A percentile compares a stretch with the other conserved stretches of the same genome.
Conservation (phyloP, 92 coral and sea anemone species). For the Bergia sp. region DNA sequence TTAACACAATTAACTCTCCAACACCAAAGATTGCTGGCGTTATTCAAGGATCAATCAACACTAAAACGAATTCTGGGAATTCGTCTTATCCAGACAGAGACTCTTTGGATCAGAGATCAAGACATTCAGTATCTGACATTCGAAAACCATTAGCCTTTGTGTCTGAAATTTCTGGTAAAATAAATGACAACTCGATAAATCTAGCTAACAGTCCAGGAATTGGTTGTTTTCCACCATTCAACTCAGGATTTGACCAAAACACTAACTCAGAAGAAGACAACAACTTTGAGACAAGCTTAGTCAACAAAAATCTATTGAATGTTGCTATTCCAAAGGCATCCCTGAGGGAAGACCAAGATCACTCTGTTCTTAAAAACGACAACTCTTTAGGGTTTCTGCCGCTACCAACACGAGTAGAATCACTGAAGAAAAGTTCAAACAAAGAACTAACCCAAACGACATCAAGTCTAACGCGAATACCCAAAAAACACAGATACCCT, state of each 20-base stretch:
- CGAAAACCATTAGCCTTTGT: not conserved
- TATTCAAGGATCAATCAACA: slow-evolving; percentile 26
- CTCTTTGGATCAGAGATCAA: not conserved
- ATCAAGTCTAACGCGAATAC: not conserved
- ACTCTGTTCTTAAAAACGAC: not conserved
- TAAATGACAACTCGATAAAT: not conserved
- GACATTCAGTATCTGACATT: not conserved
- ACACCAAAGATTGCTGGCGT: not conserved
- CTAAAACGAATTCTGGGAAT: not conserved
- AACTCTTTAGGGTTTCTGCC: not conserved
- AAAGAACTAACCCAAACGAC: not conserved
- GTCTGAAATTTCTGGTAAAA: slow-evolving; percentile 30
- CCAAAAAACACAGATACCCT: not conserved
- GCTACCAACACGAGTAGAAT: not conserved
- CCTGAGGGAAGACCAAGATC: not conserved
- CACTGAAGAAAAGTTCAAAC: not conserved
- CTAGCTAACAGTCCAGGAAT: not conserved
- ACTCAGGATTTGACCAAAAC: not conserved
- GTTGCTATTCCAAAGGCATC: not conserved
- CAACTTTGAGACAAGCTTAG: not conserved
- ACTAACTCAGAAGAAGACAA: not conserved
- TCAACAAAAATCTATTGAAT: not conserved
- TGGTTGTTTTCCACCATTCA: not conserved
- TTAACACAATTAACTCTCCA: too few species aligned
- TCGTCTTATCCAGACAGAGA: not conserved